phyloP scores from a whole-genome alignment of 2,888 invertebrate species.

The Protonemura montana region DNA sequence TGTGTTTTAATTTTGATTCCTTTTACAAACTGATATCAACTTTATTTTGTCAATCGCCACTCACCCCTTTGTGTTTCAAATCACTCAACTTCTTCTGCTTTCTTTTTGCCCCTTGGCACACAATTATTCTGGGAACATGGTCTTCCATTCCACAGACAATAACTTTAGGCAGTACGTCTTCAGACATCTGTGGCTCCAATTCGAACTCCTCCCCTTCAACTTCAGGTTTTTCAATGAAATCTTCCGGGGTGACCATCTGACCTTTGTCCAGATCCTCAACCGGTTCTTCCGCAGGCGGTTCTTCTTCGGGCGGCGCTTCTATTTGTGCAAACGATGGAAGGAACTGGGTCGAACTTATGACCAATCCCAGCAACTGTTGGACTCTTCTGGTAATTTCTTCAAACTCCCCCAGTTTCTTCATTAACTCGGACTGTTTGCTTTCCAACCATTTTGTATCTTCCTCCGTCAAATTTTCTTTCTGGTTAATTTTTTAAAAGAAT shows the following conservation, averaged over 20 bases:
- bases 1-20: not conserved
- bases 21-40: not conserved
- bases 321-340: not conserved
- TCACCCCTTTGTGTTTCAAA: constrained; percentile 9
- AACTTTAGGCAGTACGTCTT: constrained; percentile 60
- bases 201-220: not conserved
- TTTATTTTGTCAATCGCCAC: constrained; percentile 7
- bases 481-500: constrained; percentile 44
- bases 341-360: constrained; percentile 25
- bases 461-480: constrained; percentile 68
- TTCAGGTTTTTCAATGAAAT: constrained; percentile 12
- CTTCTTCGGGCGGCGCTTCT: constrained; percentile 47
- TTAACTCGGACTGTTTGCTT: constrained; percentile 65
- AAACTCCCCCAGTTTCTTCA: constrained; percentile 68
- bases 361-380: constrained; percentile 63
- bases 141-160: constrained; percentile 65
- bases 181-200: constrained; percentile 19
- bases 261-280: constrained; percentile 54
- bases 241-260: not conserved
- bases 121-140: constrained; percentile 64
- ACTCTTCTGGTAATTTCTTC: constrained; percentile 68
- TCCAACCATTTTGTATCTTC: constrained; percentile 66
- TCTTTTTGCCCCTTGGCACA: constrained; percentile 57
- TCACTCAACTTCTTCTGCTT: constrained; percentile 31
- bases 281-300: constrained; percentile 44